Conservation (phyloP, 2,888 invertebrate genomes). For the Idaea straminata region DNA sequence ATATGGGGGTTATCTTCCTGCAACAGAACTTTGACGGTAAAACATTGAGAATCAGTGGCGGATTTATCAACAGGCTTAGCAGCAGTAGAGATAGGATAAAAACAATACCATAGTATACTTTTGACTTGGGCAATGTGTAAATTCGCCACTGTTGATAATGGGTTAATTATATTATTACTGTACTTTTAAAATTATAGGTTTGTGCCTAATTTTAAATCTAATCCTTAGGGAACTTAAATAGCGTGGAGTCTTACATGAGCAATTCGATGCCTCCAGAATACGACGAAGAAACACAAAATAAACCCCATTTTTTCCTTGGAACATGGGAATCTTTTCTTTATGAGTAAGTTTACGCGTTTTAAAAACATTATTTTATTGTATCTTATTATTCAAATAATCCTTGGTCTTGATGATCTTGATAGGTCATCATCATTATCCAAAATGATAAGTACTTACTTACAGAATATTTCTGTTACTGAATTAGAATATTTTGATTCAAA, state of each 20-base stretch:
- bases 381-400: no score
- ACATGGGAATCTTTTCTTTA: slow-evolving; percentile 95
- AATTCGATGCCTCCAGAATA: slow-evolving; percentile 33
- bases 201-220: not conserved
- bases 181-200: no score
- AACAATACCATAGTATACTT: no score
- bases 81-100: no score
- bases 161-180: no score
- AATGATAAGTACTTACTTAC: not conserved
- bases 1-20: slow-evolving; percentile 90
- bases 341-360: slow-evolving; percentile 57
- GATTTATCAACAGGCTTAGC: no score
- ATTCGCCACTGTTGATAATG: no score
- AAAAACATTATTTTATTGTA: no score
- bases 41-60: not conserved
- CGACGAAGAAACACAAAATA: slow-evolving; percentile 35
- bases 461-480: no score
- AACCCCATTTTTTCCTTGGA: slow-evolving; percentile 85
- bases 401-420: not conserved
- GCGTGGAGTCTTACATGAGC: slow-evolving; percentile 85
- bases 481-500: no score
- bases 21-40: slow-evolving; percentile 88
- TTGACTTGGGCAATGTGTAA: no score
- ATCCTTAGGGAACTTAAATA: slow-evolving; percentile 84
- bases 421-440: not conserved